phyloP scores from a whole-genome alignment of 2,888 invertebrate genomes.

The Cheilosia pagana region DNA sequence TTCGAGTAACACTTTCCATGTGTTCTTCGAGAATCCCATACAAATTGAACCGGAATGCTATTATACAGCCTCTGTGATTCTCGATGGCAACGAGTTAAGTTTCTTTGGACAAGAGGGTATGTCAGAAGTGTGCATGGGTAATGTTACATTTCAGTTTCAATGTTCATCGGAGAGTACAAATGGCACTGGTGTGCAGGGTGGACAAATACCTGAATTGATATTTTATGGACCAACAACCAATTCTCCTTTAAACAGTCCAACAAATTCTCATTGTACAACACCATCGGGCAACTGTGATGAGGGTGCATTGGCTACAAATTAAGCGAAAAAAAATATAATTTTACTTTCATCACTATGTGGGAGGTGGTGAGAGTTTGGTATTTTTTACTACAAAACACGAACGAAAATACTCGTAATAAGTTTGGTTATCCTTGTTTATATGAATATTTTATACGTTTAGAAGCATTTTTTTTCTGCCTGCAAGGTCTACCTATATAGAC shows the following conservation, averaged over 20 bases:
- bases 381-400: constrained; percentile 21
- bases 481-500: not conserved
- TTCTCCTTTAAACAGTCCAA: constrained; percentile 82
- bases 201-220: constrained; percentile 98
- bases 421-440: constrained; percentile 42
- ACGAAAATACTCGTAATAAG: constrained; percentile 55
- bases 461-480: constrained; percentile 18
- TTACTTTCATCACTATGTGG: not conserved
- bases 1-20: constrained; percentile 97
- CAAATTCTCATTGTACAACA: constrained; percentile 81
- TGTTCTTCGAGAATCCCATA: constrained; percentile 90
- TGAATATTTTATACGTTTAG: constrained; percentile 19
- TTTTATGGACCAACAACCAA: constrained; percentile 93
- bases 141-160: constrained; percentile 98
- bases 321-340: not conserved
- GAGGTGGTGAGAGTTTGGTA: constrained; percentile 10
- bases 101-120: constrained; percentile 99
- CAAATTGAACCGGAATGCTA: constrained; percentile 97
- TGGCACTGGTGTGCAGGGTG: constrained; percentile 98
- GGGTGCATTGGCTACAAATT: constrained; percentile 55
- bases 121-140: constrained; percentile 96
- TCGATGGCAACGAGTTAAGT: constrained; percentile 96
- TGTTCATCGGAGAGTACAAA: constrained; percentile 99
- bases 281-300: constrained; percentile 79
- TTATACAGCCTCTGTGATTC: constrained; percentile 97